Evolutionary conservation across 1,140 invertebrate genomes (phyloP), one percentile per base, ranked within the genome.

Genomic region (Geopemphigus sp.): DNA sequence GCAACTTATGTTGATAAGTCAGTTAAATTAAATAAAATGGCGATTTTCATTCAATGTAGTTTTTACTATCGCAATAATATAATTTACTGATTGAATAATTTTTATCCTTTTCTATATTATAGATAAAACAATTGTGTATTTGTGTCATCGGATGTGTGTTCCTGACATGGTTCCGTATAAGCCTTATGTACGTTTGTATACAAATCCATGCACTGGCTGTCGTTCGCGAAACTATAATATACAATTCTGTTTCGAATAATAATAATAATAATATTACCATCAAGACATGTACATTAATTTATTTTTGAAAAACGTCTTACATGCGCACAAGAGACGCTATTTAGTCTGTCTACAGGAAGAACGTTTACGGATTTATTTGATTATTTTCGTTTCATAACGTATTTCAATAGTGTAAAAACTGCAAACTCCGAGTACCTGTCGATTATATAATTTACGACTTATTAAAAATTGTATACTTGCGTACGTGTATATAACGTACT

Each of bases 1-100:
- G n/a, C 32, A 39, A 39, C 32, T 8, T 39, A 4, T 39, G 8
- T 8, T 8, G 32, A 8, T 39, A 39, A 39, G 32, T 39, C 32
- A 8, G 32, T 39, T 39, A 3, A 39, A 39, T 39, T 39, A 39
- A 39, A 39, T 39, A 39, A 39, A 39, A 39, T 4, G 32, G 8
- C 3, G 8, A 39, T 39, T 39, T 39, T 39, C n/a, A n/a, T n/a
- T 39, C 8, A 39, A 39, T 19, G 1, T 32, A 32, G n/a, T 64
- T 39, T 39, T 22, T 22, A 66, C n/a, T 45, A 19, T 66, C 0
- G 14, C 63, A 66, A 45, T 45, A 66, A 66, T 45, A 32, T 17
- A 26, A 29, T 29, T 26, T 66, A 45, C 29, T 32, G 39, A 66
- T 45, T 66, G 39, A 66, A 66, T 66, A 32, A 66, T 66, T 66